A percentile compares a stretch with the other conserved stretches of the same genome.
phyloP scores from a whole-genome alignment of 2,888 invertebrate species.

The Eucriotettix oculatus region DNA sequence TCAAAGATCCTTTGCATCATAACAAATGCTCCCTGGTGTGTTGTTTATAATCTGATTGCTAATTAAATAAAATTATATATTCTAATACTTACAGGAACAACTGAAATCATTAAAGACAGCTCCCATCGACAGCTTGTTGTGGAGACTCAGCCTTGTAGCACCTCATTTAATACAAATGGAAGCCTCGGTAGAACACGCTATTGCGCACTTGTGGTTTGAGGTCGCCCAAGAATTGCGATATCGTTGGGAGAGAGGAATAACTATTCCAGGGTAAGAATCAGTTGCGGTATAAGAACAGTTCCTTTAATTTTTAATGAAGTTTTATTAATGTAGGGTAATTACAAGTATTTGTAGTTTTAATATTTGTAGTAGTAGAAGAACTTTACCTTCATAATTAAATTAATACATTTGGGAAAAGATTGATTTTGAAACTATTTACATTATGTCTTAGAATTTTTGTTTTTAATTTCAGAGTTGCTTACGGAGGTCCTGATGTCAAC shows the following conservation, averaged over 20 bases:
- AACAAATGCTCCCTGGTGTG: too few species aligned
- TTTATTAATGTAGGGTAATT: too few species aligned
- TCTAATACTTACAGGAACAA: conserved; percentile 4
- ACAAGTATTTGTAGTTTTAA: too few species aligned
- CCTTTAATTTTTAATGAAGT: too few species aligned
- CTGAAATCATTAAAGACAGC: conserved; percentile 57
- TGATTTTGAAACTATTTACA: too few species aligned
- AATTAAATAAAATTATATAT: too few species aligned
- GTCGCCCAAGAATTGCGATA: conserved; percentile 79
- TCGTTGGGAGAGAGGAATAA: conserved; percentile 67
- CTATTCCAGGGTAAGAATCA: conserved; percentile 66
- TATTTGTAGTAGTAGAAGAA: too few species aligned
- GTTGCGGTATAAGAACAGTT: too few species aligned
- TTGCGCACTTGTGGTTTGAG: conserved; percentile 84
- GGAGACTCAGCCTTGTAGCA: conserved; percentile 60
- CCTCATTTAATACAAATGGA: conserved; percentile 57
- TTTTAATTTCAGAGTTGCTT: conserved; percentile 44
- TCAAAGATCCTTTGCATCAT: too few species aligned
- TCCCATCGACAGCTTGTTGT: conserved; percentile 57
- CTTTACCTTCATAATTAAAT: too few species aligned
- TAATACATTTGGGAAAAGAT: too few species aligned
- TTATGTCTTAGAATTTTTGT: neutral
- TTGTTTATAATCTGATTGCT: too few species aligned
- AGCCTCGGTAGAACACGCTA: conserved; percentile 52
- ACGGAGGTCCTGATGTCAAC: conserved; percentile 70